Conservation (phyloP, 2,888 invertebrate species). For the Drosophila borealis region DNA sequence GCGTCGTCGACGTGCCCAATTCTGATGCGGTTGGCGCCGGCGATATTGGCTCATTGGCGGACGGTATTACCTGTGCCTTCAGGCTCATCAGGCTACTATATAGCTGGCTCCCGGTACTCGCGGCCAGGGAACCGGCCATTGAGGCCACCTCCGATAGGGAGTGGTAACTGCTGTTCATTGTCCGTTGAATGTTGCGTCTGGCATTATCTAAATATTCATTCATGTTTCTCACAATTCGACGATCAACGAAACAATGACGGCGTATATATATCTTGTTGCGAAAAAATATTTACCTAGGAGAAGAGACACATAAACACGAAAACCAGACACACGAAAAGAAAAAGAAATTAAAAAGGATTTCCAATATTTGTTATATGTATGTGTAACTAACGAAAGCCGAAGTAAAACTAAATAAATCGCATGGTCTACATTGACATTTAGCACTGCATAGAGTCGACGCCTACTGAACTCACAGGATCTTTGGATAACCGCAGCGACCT, state of each 20-base stretch:
- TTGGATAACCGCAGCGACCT: background rate
- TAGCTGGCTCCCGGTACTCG: slow-evolving; percentile 3
- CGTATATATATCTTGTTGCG: background rate
- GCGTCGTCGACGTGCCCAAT: background rate
- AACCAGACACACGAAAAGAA: slow-evolving; percentile 26
- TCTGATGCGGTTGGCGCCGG: background rate
- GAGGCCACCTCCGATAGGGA: slow-evolving; percentile 14
- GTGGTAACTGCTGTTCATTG: slow-evolving; percentile 20
- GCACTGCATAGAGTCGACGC: background rate
- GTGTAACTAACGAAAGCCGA: slow-evolving; percentile 28
- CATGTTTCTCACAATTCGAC: slow-evolving; percentile 26
- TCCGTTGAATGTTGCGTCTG: slow-evolving; percentile 30
- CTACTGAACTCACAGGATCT: slow-evolving; percentile 5
- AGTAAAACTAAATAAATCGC: slow-evolving; percentile 23
- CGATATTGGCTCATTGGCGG: background rate
- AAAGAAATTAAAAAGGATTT: slow-evolving; percentile 13
- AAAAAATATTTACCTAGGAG: slow-evolving; percentile 20
- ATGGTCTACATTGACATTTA: background rate
- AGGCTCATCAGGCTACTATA: slow-evolving; percentile 1
- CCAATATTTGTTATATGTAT: slow-evolving; percentile 22
- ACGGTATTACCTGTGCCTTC: background rate
- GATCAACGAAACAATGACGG: background rate
- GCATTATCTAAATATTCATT: slow-evolving; percentile 40
- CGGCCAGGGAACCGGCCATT: slow-evolving; percentile 8
- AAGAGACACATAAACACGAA: slow-evolving; percentile 35